A percentile compares a stretch with the other conserved stretches of the same genome.
phyloP scores from a whole-genome alignment of 2,113 vertebrate species.

The Anseranas semipalmata region DNA sequence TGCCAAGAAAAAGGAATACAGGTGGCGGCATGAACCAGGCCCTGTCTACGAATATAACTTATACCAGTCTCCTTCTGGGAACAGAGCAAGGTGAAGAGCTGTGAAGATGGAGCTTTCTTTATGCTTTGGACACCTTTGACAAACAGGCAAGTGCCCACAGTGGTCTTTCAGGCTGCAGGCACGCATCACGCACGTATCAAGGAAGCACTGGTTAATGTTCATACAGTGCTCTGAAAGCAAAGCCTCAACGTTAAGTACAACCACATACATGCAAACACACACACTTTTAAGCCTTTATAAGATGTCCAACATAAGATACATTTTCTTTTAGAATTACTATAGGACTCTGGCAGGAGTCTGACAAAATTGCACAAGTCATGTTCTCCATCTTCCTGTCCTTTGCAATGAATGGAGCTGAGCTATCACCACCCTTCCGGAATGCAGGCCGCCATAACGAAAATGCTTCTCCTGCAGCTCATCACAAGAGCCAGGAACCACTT shows the following conservation, averaged over 20 bases:
- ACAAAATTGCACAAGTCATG: not conserved
- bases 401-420: not conserved
- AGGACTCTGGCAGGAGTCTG: not conserved
- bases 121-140: not conserved
- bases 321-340: not conserved
- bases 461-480: not conserved
- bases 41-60: not conserved
- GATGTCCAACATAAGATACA: not conserved
- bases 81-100: fast-evolving
- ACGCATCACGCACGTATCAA: not conserved
- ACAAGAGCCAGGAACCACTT: not conserved
- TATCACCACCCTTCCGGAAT: not conserved
- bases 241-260: not conserved
- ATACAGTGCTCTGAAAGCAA: not conserved
- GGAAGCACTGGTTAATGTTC: not conserved
- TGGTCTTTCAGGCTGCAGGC: too few relatives aligned
- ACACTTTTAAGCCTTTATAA: not conserved
- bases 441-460: fast-evolving
- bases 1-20: not conserved
- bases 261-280: not conserved
- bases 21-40: not conserved
- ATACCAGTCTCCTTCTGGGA: not conserved
- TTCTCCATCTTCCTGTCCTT: not conserved
- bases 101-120: fast-evolving
- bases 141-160: not conserved